A percentile compares a stretch with the other conserved stretches of the same genome.
Evolutionary conservation across 2,888 invertebrate species (phyloP).

Genomic region (Spisula solida): DNA sequence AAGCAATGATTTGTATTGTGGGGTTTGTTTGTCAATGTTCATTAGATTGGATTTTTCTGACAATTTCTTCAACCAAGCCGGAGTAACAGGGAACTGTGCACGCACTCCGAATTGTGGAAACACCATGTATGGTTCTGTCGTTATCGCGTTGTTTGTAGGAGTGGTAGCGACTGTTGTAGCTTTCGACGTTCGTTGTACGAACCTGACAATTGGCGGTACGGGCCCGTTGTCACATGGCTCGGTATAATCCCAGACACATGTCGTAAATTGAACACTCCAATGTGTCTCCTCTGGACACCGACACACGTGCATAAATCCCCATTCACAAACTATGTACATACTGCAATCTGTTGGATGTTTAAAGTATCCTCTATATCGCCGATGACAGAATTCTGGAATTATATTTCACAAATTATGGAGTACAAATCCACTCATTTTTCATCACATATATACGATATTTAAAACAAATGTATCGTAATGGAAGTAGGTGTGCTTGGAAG

Average conservation of each 20-base stretch:
- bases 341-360: constrained; percentile 49
- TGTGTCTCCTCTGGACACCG: constrained; percentile 52
- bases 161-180: not conserved
- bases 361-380: constrained; percentile 59
- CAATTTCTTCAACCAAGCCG: constrained; percentile 40
- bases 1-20: constrained; percentile 20
- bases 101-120: constrained; percentile 6
- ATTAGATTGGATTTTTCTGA: not conserved
- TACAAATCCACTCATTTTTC: too few species aligned
- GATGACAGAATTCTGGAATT: constrained; percentile 57
- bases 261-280: constrained; percentile 48
- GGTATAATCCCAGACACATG: constrained; percentile 58
- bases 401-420: not conserved
- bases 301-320: constrained; percentile 58
- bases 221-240: constrained; percentile 46
- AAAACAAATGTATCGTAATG: too few species aligned
- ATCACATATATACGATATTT: too few species aligned
- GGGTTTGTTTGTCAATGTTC: not conserved
- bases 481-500: too few species aligned
- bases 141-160: not conserved
- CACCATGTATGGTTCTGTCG: not conserved
- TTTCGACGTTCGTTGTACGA: not conserved
- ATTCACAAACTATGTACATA: constrained; percentile 61
- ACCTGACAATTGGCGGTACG: not conserved
- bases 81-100: constrained; percentile 19